These are phyloP conservation scores for Dolichallabes microphthalmus DNA, from an alignment of 2,113 vertebrate genomes.

Conservation along the genomic window DNA sequence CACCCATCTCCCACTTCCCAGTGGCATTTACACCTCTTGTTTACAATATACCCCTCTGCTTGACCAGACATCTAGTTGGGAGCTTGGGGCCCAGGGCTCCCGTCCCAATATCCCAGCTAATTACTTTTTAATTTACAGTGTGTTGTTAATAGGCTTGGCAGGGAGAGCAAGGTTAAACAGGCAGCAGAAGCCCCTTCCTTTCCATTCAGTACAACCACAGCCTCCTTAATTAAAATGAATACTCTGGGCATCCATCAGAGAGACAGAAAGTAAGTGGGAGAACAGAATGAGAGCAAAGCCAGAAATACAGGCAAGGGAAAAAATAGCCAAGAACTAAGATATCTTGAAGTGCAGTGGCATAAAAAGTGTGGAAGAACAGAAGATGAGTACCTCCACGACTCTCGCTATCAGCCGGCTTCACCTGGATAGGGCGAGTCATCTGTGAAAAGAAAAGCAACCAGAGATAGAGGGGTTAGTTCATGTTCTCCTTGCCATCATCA, in stretches of 20 bases:
- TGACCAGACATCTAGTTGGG: constrained; percentile 53
- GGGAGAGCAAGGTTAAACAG: constrained; percentile 57
- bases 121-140: constrained; percentile 72
- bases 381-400: constrained; percentile 97
- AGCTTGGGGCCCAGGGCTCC: constrained; percentile 39
- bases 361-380: constrained; percentile 66
- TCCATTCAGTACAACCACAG: constrained; percentile 54
- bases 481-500: constrained; percentile 27
- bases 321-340: constrained; percentile 54
- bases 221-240: constrained; percentile 66
- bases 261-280: constrained; percentile 37
- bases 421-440: constrained; percentile 99
- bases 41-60: constrained; percentile 57
- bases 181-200: constrained; percentile 58
- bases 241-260: constrained; percentile 58
- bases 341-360: constrained; percentile 52
- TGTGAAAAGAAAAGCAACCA: constrained; percentile 62
- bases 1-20: constrained; percentile 47
- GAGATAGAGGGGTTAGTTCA: constrained; percentile 55
- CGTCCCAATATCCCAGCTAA: constrained; percentile 63
- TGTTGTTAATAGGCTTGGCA: constrained; percentile 67
- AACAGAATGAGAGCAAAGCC: constrained; percentile 40
- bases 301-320: constrained; percentile 14
- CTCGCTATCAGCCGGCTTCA: constrained; percentile 99
- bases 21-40: constrained; percentile 58